A percentile compares a stretch with the other conserved stretches of the same genome.
phyloP scores from a whole-genome alignment of 2,797 vertebrate species.

The Novumbra hubbsi region DNA sequence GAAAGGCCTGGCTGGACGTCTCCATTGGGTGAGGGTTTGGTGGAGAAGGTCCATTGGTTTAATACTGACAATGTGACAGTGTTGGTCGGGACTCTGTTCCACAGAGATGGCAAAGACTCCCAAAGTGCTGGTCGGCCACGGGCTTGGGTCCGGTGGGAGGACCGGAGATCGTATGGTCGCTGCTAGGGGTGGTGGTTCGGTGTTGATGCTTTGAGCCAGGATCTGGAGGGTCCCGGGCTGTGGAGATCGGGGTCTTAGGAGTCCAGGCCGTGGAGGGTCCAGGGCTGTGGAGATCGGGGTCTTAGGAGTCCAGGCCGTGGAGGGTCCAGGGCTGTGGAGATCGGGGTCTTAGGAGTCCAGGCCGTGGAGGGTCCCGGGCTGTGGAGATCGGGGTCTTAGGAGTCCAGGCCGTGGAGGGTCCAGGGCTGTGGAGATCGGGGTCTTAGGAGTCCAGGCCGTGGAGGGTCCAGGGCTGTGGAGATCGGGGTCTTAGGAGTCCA shows the following conservation, averaged over 20 bases:
- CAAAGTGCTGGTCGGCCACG: not conserved
- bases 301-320: conserved; percentile 25
- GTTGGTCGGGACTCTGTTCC: conserved; percentile 51
- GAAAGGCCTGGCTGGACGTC: no score
- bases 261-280: conserved; percentile 28
- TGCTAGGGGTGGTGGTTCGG: conserved; percentile 10
- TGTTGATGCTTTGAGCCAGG: conserved; percentile 33
- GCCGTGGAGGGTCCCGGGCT: conserved; percentile 18
- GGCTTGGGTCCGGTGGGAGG: conserved; percentile 8
- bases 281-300: conserved; percentile 11
- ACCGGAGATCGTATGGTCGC: not conserved
- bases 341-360: no score
- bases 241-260: not conserved
- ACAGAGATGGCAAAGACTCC: conserved; percentile 51
- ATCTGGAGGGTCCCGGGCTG: conserved; percentile 32
- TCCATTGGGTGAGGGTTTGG: conserved; percentile 6
- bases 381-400: not conserved
- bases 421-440: not conserved
- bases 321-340: no score
- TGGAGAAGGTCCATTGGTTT: conserved; percentile 37
- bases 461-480: conserved; percentile 8
- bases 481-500: conserved; percentile 16
- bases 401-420: conserved; percentile 46
- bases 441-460: no score
- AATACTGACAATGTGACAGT: conserved; percentile 66